Evolutionary conservation across 2,888 invertebrate species (phyloP), one percentile per base, ranked within the genome.

Genomic region (Tetramorium bicarinatum): DNA sequence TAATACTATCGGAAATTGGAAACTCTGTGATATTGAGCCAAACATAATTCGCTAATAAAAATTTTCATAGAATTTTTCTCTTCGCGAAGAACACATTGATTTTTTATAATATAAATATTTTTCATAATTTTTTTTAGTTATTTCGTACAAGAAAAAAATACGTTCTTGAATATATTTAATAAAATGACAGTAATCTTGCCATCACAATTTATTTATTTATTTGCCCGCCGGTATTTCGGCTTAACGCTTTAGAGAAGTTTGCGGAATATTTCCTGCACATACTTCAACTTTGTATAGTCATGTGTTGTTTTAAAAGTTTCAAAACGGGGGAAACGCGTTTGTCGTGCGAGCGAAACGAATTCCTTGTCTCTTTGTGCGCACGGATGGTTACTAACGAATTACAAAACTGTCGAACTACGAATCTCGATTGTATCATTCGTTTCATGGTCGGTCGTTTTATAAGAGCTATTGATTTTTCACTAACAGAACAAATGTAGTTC

Each of bases 241-340:
- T 54, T 47, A 25, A 71, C 47, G 47, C 9, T 79, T 71, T 80
- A 25, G 66, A 25, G 25, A 47, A 67, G 79, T 71, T 79, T 61
- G 18, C 4, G 34, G 47, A 59, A 61, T 72, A 80, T 80, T 80
- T 80, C 61, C 79, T 38, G 21, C 47, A 38, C 79, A 80, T 80
- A 61, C 71, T 80, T 80, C 72, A 72, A 72, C 72, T 80, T 72
- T 11, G 34, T 44, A n/a, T 34, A 54, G 67, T 29, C 41, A 29
- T 34, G 47, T 47, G 59, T 71, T 66, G 79, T 80, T 72, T 71
- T 61, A 80, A 72, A 80, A 80, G 72, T 80, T 80, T 59, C 38
- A 18, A 47, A 79, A 79, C 56, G 38, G 69, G 44, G 9, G 47
- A 79, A 71, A 54, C 11, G 47, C 54, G 47, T 80, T 59, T 80